Base-by-base conservation (phyloP, 2,888 invertebrate species). In the Chrysolina oricalcia region DNA sequence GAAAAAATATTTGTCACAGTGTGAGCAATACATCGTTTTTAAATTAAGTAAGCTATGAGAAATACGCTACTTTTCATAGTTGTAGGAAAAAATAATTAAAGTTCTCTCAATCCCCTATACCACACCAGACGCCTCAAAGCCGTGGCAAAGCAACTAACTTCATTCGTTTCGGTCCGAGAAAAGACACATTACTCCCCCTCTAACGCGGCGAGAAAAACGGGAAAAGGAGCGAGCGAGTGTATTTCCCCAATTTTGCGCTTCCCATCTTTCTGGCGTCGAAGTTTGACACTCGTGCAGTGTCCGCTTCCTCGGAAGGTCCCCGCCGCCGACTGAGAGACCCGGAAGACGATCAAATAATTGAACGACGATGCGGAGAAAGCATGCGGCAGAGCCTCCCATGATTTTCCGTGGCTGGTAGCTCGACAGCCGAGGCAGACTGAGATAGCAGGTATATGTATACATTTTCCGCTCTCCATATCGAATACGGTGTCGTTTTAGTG, bases 401-500 rank as follows among this genome's bases (percentile, higher is more conserved):
- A 70, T 59, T 73, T 70, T 41, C 73, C 72, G 66, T 66, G 66
- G 68, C 70, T 68, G 46, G 70, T 41, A 74, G 72, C 73, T 59
- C 59, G 59, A 59, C 59, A 59, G 27, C 59, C 59, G 27, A 59
- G 59, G 65, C 73, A 75, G 72, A 73, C 68, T 72, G 74, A 64
- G 68, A 68, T 69, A 69, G 76, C 76, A 73, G 76, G 70, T 73
- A 73, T 72, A 68, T 62, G 69, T 56, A 56, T 59, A 59, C 59
- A 59, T 59, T 59, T 27, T 59, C 59, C 69, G 62, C 72, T 74
- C 74, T 72, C 69, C 72, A 66, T 69, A 77, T 77, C 77, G 69
- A 77, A 71, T 77, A 78, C 80, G 77, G 78, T 80, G 78, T 78
- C 78, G 78, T 75, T 78, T 78, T 74, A 73, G 78, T 72, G 76